phyloP scores from a whole-genome alignment of 2,888 invertebrate species.

The Lydus trimaculatus region DNA sequence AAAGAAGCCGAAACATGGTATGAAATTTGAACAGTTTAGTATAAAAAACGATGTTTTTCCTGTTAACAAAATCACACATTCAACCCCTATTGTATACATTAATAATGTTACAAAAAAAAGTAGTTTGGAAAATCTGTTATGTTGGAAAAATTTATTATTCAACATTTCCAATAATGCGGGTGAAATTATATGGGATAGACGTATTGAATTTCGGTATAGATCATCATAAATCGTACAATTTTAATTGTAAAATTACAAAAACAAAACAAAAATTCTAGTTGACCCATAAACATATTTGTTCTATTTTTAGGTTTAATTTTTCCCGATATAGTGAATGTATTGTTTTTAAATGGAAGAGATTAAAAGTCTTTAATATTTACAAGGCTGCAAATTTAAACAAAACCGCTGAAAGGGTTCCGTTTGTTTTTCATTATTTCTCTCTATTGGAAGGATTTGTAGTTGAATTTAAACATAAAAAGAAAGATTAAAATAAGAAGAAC shows the following conservation, averaged over 20 bases:
- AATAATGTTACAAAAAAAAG: background rate
- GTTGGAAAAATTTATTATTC: background rate
- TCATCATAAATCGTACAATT: background rate
- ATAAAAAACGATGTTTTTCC: slow-evolving; percentile 4
- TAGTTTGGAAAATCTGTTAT: background rate
- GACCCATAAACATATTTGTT: background rate
- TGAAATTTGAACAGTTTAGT: background rate
- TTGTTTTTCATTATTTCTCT: no score
- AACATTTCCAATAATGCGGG: background rate
- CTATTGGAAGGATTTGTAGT: no score
- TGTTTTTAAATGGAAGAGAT: background rate
- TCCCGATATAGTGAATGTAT: background rate
- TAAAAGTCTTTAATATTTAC: background rate
- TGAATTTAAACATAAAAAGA: no score
- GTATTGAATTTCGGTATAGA: background rate
- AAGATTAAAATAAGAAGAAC: no score
- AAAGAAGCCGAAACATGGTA: background rate
- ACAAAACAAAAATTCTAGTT: background rate
- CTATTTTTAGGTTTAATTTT: background rate
- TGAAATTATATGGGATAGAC: no score
- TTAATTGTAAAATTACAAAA: background rate
- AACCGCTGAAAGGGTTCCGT: no score
- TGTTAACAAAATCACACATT: slow-evolving; percentile 1
- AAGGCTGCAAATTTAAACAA: no score
- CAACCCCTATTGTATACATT: slow-evolving; percentile 1